Evolutionary conservation across 2,113 vertebrate genomes (phyloP), one percentile per base, ranked within the genome.

Genomic region (Seriola aureovittata): DNA sequence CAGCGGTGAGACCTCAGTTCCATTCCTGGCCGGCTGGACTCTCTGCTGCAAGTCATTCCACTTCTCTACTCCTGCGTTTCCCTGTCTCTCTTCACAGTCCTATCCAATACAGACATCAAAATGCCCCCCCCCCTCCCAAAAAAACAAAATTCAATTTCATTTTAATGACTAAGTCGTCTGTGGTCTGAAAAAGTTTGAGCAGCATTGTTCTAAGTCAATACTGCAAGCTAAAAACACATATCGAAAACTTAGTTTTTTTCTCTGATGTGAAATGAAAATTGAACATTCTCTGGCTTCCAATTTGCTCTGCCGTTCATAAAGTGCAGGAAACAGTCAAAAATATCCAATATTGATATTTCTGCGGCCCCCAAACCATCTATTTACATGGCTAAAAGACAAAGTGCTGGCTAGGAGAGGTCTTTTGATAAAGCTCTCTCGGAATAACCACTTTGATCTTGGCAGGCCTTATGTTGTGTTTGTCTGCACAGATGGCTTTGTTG

Each of bases 401-500:
- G 44, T 25, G 25, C 34, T 25, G 65, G 54, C 36, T 21, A 8
- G 40, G 11, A 64, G 44, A 70, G 44, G 36, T 75, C 60, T 69
- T 44, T 2, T 25, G 16, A 70, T 55, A 12, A 73, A 78, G 58
- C 77, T 36, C 44, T 60, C 76, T 84, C 42, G 21, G 63, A 81
- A 85, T 75, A 85, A 73, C 16, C 62, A 38, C 73, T 86, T 81
- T 85, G 79, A 67, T 78, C 25, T 55, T 23, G 12, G 68, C 65
- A 21, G 17, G 29, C 44, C 66, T 44, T 5, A 0, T 5, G 60
- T 71, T 34, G n/a, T 66, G 67, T 70, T 81, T 78, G 67, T 65
- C 60, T 81, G 66, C 79, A 65, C 75, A 69, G 76, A 46, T 81
- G 65, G 44, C 77, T 78, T 75, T 68, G 80, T 78, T 85, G 32